Percentiles rank a stretch among this genome's conserved stretches.
Evolutionary conservation across 2,888 invertebrate genomes (phyloP).

Genomic region (Stramonita haemastoma): DNA sequence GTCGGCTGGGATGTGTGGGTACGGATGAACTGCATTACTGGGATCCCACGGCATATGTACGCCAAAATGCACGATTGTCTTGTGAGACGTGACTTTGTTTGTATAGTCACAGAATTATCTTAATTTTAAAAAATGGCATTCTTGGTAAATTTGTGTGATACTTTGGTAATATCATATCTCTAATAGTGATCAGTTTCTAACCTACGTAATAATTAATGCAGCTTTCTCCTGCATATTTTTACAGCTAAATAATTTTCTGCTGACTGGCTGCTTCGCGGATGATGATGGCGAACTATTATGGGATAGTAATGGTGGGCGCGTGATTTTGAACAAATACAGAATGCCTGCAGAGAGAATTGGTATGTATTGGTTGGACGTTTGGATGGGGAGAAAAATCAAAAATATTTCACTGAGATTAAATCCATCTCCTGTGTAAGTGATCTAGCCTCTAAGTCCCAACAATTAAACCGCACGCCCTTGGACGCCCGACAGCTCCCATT

Average conservation of each 20-base stretch:
- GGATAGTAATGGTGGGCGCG: conserved; percentile 79
- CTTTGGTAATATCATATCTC: not conserved
- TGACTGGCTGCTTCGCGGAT: conserved; percentile 51
- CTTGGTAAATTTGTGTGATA: too few species aligned
- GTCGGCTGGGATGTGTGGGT: too few species aligned
- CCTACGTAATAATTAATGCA: not conserved
- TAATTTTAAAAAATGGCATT: too few species aligned
- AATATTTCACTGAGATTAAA: conserved; percentile 25
- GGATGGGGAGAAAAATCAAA: conserved; percentile 27
- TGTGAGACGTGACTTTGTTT: too few species aligned
- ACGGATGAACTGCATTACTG: too few species aligned
- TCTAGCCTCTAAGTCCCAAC: conserved; percentile 25
- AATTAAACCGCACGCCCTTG: conserved; percentile 43
- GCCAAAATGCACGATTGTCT: too few species aligned
- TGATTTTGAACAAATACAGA: conserved; percentile 78
- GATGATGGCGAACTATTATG: conserved; percentile 65
- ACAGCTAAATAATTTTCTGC: conserved; percentile 25
- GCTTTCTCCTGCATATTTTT: not conserved
- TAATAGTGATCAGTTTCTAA: not conserved
- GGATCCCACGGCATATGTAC: too few species aligned
- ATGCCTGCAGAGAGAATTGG: conserved; percentile 65
- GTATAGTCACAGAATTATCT: too few species aligned
- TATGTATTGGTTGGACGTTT: conserved; percentile 42
- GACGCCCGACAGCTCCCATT: conserved; percentile 46
- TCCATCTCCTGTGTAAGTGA: conserved; percentile 29